Base-by-base conservation (phyloP, 1,140 invertebrate genomes). In the Archegozetes longisetosus region DNA sequence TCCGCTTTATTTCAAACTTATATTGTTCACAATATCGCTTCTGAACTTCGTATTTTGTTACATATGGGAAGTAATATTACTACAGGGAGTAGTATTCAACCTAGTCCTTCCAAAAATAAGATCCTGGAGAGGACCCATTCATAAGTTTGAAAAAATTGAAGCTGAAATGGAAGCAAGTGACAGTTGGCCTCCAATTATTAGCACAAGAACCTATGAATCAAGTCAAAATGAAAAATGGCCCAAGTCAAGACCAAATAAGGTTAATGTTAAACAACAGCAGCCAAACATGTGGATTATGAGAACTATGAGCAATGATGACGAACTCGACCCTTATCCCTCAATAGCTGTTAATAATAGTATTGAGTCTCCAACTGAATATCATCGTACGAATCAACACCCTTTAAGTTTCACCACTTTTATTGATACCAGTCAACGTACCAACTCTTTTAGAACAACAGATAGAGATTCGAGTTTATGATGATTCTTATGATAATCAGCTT, bases 11-110 rank as follows among this genome's bases (percentile, higher is more conserved):
- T 66, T 59, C 48, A 62, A 64, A 46, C 28, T 66, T 6, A 28
- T 58, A 2, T 24, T 66, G 4, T 64, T 64, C 40, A 28, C 40
- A n/a, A 27, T 66, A 13, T 64, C 57, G 3, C 17, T 66, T 12
- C 62, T 51, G 3, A 66, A 66, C 32, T 65, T 66, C 55, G 50
- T 64, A 1, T 24, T 66, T 14, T 65, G 28, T 4, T 66, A 64
- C 25, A 28, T 64, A 24, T 66, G 64, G 65, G 65, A 66, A 49
- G 61, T 61, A 54, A 56, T 58, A 32, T 58, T 62, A 24, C 26
- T 60, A 13, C 26, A 60, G 25, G 23, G 25, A 51, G 27, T 62
- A 29, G 13, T 48, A 47, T 9, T 12, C 14, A 22, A 47, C 26
- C 22, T 58, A 17, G 32, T 60, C 17, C 17, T 62, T 14, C 58